Conservation (phyloP, 2,797 vertebrate genomes). For the Danionella dracula region DNA sequence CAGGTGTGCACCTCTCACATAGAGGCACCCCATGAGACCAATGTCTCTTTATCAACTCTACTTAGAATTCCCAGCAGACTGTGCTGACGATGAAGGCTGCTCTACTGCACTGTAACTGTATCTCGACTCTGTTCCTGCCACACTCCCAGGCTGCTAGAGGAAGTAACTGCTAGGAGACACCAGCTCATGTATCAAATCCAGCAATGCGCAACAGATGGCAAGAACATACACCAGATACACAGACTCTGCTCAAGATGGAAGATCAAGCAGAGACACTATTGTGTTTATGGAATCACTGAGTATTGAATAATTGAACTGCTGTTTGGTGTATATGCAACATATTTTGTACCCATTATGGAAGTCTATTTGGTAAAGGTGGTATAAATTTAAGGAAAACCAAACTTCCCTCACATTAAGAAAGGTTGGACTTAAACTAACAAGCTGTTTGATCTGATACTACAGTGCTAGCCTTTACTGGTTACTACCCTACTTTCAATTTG, state of each 20-base stretch:
- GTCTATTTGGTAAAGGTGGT: too few relatives aligned
- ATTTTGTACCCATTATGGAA: too few relatives aligned
- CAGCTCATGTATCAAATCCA: background rate
- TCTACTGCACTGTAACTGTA: constrained; percentile 5
- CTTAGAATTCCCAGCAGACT: constrained; percentile 8
- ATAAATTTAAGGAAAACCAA: too few relatives aligned
- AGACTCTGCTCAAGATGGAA: background rate
- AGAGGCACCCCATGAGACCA: background rate
- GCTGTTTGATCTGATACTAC: too few relatives aligned
- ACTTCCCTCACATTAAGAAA: too few relatives aligned
- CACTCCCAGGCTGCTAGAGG: background rate
- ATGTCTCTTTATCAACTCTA: background rate
- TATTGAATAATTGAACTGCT: too few relatives aligned
- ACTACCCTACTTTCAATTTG: too few relatives aligned
- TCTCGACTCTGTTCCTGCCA: constrained; percentile 7
- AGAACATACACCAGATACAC: background rate
- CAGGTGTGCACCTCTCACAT: background rate
- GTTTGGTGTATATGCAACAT: too few relatives aligned
- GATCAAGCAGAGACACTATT: background rate
- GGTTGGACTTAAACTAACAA: too few relatives aligned
- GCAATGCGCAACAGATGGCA: constrained; percentile 8
- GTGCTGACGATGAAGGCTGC: constrained; percentile 1
- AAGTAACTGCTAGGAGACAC: constrained; percentile 14
- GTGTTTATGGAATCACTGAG: too few relatives aligned
- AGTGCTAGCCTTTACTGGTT: too few relatives aligned